A percentile compares a stretch with the other conserved stretches of the same genome.
Evolutionary conservation across 2,113 vertebrate species (phyloP).

Genomic region (Nothobranchius kuhntae): DNA sequence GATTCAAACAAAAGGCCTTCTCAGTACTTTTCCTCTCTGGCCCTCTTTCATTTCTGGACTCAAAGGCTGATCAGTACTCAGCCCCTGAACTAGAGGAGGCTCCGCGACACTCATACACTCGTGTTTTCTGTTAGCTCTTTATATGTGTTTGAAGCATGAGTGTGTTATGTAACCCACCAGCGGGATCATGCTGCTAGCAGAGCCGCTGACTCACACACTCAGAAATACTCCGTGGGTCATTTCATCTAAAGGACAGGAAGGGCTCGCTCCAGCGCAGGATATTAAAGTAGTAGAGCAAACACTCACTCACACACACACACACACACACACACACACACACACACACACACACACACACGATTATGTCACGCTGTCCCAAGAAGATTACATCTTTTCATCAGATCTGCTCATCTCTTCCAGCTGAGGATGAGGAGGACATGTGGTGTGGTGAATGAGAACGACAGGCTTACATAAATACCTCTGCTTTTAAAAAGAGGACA

Average conservation of each 20-base stretch:
- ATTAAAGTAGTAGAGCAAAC: constrained; percentile 17
- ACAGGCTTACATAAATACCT: constrained; percentile 63
- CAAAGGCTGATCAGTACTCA: constrained; percentile 31
- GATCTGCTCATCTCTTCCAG: constrained; percentile 12
- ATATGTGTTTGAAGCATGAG: constrained; percentile 23
- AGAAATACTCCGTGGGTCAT: constrained; percentile 19
- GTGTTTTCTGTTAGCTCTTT: constrained; percentile 24
- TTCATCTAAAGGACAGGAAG: constrained; percentile 44
- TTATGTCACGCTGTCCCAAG: constrained; percentile 12
- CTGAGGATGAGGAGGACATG: constrained; percentile 11
- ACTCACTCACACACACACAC: constrained; percentile 28
- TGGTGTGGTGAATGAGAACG: constrained; percentile 66
- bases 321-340: neutral
- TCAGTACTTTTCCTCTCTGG: constrained; percentile 60
- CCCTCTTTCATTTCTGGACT: constrained; percentile 29
- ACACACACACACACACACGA: neutral
- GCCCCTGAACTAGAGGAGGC: constrained; percentile 44
- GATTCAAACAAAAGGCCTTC: constrained; percentile 40
- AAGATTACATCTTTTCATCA: constrained; percentile 29
- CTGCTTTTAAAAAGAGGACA: constrained; percentile 51
- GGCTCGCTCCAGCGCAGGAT: constrained; percentile 20
- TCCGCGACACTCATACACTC: constrained; percentile 21
- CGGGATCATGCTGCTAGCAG: constrained; percentile 40
- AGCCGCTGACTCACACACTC: constrained; percentile 36
- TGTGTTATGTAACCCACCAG: constrained; percentile 50